Evolutionary conservation across 2,797 vertebrate genomes (phyloP).

Genomic region (Falco novaeseelandiae): DNA sequence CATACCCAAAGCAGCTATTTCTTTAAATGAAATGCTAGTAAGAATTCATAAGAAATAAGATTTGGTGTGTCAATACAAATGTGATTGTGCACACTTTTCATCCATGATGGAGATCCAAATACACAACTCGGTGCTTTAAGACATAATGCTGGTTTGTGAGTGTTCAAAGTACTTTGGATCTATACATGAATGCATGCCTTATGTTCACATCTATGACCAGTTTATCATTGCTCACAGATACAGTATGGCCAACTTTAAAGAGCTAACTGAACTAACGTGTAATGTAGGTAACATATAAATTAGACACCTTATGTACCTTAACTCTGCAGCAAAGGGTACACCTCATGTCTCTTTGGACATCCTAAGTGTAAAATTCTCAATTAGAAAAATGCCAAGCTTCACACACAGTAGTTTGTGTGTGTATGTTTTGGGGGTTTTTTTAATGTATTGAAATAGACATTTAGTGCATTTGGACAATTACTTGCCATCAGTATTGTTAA

Average conservation of each 20-base stretch:
- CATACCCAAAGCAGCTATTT: not conserved
- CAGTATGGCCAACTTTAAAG: not conserved
- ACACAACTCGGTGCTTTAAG: not conserved
- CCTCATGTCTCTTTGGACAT: not conserved
- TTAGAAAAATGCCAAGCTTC: not conserved
- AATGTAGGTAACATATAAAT: not conserved
- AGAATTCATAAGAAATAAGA: too few species aligned
- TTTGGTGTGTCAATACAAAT: not conserved
- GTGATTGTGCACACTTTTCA: not conserved
- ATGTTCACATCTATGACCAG: not conserved
- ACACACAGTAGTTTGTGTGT: not conserved
- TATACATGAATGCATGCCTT: not conserved
- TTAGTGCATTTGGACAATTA: not conserved
- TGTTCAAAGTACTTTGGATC: not conserved
- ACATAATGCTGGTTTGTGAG: not conserved
- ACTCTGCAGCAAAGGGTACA: not conserved
- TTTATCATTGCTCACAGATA: not conserved
- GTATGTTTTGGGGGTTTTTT: too few species aligned
- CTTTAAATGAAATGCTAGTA: not conserved
- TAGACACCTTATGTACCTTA: not conserved
- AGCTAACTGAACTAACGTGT: not conserved
- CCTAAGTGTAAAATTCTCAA: not conserved
- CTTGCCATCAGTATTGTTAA: not conserved
- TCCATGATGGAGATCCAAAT: not conserved
- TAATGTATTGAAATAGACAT: not conserved